Evolutionary conservation across 2,113 vertebrate species (phyloP).

Genomic region (Pelusios castaneus): DNA sequence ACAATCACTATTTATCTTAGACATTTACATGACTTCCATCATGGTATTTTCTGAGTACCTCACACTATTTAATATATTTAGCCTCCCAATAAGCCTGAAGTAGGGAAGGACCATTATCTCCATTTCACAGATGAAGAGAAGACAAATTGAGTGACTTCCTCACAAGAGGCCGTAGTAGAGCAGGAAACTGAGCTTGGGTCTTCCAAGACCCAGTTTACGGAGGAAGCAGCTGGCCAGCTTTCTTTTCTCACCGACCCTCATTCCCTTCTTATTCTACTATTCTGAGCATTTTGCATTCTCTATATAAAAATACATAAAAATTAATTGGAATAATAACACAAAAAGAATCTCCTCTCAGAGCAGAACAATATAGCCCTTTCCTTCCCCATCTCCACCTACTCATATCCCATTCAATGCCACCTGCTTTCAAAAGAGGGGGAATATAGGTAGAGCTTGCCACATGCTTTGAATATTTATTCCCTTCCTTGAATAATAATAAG

Average conservation of each 20-base stretch:
- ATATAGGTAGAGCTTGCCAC: background rate
- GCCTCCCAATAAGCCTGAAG: background rate
- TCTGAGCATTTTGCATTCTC: background rate
- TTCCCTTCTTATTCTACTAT: background rate
- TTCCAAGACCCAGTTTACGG: background rate
- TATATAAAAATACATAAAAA: background rate
- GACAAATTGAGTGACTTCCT: background rate
- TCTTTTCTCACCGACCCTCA: background rate
- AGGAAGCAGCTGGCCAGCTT: background rate
- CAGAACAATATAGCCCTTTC: background rate
- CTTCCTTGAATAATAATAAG: background rate
- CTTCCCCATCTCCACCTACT: background rate
- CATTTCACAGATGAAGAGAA: background rate
- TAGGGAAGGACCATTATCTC: background rate
- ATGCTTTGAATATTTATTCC: background rate
- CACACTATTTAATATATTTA: background rate
- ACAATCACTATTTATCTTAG: background rate
- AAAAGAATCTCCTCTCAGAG: background rate
- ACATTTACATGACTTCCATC: background rate
- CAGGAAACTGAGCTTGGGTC: background rate
- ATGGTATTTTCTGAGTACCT: background rate
- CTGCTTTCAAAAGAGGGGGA: background rate
- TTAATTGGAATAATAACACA: background rate
- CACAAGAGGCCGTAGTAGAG: background rate
- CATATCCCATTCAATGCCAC: background rate